Base-by-base conservation (phyloP, 1,140 invertebrate species). In the Dufourea novaeangliae region DNA sequence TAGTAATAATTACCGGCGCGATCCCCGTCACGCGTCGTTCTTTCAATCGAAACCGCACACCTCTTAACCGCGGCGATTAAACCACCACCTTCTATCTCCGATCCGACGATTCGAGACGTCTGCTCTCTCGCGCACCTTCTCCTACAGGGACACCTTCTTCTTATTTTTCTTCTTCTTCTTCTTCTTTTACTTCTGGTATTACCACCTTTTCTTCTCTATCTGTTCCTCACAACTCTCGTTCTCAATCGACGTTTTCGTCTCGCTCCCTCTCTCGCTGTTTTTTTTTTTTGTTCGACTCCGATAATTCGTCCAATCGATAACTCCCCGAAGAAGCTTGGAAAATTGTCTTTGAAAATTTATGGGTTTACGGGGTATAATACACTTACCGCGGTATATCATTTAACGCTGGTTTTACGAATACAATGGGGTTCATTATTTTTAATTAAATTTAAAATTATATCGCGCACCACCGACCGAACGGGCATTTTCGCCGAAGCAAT, bases 371-470 rank as follows among this genome's bases (percentile, higher is more conserved):
- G 77, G 76, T 52, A 84, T 83, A 84, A 83, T 79, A 83, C 74
- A 83, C 80, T 79, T 83, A 83, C 70, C 29, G 63, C 82, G 57
- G 76, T 83, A 83, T 83, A 83, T 83, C 82, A 83, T 83, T 83
- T 82, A 78, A 74, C 80, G 63, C 44, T 62, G 81, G 61, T 79
- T 83, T 83, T 84, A 84, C 77, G 81, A 80, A 83, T 76, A 84
- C 82, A 84, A 84, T 84, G 62, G 70, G 81, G 54, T 83, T 79
- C 80, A 84, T 84, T 83, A 83, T 84, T 84, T 84, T 84, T 83
- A 84, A 84, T 84, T 84, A 84, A 84, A 84, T 84, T 84, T 82
- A 84, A 84, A 84, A 84, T 84, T 83, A 83, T 80, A 84, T 84
- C 81, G 81, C 77, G 62, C 64, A 52, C 59, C 78, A 77, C 14